Base-by-base conservation (phyloP, 1,140 invertebrate species). In the Drosophila aff. region DNA sequence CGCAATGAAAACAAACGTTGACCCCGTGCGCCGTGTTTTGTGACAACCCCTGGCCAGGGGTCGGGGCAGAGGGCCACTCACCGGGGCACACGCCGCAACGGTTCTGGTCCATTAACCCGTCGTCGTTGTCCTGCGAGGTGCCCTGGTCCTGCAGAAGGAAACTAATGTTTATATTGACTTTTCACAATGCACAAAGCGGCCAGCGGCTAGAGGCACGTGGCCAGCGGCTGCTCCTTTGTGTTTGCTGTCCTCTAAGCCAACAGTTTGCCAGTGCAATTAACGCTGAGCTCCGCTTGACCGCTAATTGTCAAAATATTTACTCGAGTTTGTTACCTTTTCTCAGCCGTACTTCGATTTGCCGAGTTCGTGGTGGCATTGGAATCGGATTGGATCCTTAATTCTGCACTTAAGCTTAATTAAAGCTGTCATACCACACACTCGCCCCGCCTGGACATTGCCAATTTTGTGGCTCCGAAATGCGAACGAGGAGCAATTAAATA, bases 271-370 rank as follows among this genome's bases (percentile, higher is more conserved):
- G 79, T 82, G 81, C 86, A 86, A 86, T 85, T 90, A 82, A 85
- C 81, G 85, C 79, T 72, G 69, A 73, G 81, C 74, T 83, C n/a
- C 59, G 69, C 76, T 85, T 91, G 89, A 91, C 89, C 89, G 79
- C 89, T 91, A 91, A 91, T 91, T 91, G 89, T 91, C 89, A 83
- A 91, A 91, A 91, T 91, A 91, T 91, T 91, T 91, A 89, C 89
- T 82, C 67, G 65, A 79, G 58, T 79, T 62, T 87, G 57, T 21
- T 76, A 59, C 57, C 71, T 61, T 57, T 80, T 74, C 71, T 50
- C 55, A 16, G 41, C 18, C 47, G n/a, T 13, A 63, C 43, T 31
- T 31, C 31, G 43, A 65, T 65, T 74, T 69, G 26, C 55, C 21
- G 10, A 49, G 44, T 38, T 23, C 38, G 11, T 6, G 38, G 31